phyloP scores from a whole-genome alignment of 2,797 vertebrate species.

The Scolopax bukidnonensis region DNA sequence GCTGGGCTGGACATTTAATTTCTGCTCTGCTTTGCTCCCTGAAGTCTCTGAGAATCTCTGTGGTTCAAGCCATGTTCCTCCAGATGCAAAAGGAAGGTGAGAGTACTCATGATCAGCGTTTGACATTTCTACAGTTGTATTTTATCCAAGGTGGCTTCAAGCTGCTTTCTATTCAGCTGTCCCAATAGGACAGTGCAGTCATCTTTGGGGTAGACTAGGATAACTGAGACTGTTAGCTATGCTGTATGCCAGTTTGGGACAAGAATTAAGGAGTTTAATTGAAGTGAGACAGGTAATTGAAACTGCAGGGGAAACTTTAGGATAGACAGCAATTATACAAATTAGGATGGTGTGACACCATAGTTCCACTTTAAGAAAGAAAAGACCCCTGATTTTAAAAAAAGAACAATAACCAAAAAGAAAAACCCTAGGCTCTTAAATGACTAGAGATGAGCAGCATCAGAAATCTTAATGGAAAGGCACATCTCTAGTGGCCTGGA shows the following conservation, averaged over 20 bases:
- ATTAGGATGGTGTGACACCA: not conserved
- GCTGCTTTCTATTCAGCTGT: not conserved
- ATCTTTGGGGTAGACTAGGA: not conserved
- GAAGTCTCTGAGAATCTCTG: not conserved
- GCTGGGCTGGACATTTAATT: accelerated
- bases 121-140: not conserved
- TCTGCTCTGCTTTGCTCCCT: not conserved
- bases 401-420: constrained; percentile 12
- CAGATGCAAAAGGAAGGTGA: not conserved
- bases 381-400: constrained; percentile 16
- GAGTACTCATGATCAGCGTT: not conserved
- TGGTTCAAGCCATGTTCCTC: not conserved
- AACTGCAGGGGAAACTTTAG: constrained; percentile 60
- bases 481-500: constrained; percentile 3
- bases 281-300: constrained; percentile 42
- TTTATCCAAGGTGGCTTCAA: not conserved
- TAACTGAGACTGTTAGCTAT: not conserved
- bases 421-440: constrained; percentile 6
- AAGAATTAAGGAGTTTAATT: constrained; percentile 48
- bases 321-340: constrained; percentile 43
- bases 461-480: constrained; percentile 3
- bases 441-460: not conserved
- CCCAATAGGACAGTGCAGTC: not conserved
- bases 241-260: constrained; percentile 1
- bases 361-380: not conserved